phyloP scores from a whole-genome alignment of 1,140 invertebrate genomes.

The Ptiloglossa arizonensis region DNA sequence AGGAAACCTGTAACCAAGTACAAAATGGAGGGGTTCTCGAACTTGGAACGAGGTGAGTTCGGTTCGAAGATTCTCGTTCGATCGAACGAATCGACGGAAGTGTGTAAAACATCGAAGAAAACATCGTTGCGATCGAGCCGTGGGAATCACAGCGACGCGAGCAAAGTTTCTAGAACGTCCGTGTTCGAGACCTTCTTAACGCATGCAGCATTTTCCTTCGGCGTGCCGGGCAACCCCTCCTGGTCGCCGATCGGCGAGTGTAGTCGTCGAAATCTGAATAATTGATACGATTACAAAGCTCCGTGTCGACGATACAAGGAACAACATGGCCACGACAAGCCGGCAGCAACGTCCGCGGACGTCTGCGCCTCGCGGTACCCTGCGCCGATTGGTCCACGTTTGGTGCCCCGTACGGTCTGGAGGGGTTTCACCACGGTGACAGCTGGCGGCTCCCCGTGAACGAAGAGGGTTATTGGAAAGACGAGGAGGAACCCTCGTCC shows the following conservation, averaged over 20 bases:
- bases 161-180: neutral
- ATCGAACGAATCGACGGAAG: too few species aligned
- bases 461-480: neutral
- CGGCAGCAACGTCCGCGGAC: conserved; percentile 38
- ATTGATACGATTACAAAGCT: conserved; percentile 60
- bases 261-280: conserved; percentile 55
- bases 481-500: conserved; percentile 7
- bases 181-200: conserved; percentile 1
- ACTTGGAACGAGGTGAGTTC: too few species aligned
- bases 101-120: too few species aligned
- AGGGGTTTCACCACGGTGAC: conserved; percentile 18
- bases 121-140: neutral
- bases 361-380: conserved; percentile 68
- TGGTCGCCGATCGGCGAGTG: neutral
- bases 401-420: conserved; percentile 46
- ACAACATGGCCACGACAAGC: conserved; percentile 48
- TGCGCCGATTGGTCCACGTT: conserved; percentile 77
- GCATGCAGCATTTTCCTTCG: neutral
- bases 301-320: conserved; percentile 40
- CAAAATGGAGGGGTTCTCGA: too few species aligned
- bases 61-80: too few species aligned
- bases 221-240: neutral
- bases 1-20: too few species aligned
- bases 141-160: neutral
- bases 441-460: conserved; percentile 23